Evolutionary conservation across 2,113 vertebrate species (phyloP).

Genomic region (Coreoperca whiteheadi): DNA sequence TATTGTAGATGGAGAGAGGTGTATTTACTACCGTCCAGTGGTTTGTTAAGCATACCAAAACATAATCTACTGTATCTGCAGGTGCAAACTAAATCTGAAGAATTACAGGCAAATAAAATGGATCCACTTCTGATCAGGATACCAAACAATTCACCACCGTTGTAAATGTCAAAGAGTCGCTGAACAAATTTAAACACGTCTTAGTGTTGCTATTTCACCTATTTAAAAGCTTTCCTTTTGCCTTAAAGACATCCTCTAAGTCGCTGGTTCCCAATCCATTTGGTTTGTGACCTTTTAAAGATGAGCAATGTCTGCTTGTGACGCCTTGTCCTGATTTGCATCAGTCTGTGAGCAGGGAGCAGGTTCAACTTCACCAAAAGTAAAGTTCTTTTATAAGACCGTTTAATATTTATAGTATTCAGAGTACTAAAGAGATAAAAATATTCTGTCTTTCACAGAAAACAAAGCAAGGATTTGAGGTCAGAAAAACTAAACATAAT

Average conservation of each 20-base stretch:
- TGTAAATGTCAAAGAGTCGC: not conserved
- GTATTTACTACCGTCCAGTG: not conserved
- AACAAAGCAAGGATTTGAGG: not conserved
- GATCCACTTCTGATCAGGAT: not conserved
- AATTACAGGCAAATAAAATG: not conserved
- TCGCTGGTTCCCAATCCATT: not conserved
- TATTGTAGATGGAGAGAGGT: too few species aligned
- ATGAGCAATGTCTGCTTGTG: too few species aligned
- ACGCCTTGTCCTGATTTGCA: not conserved
- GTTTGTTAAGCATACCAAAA: not conserved
- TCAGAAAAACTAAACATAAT: not conserved
- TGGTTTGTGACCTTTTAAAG: not conserved
- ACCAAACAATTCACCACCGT: not conserved
- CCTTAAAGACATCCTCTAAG: not conserved
- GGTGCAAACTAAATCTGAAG: not conserved
- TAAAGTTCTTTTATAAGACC: not conserved
- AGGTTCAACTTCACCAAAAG: too few species aligned
- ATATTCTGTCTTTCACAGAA: not conserved
- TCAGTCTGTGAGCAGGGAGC: too few species aligned
- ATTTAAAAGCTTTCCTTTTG: not conserved
- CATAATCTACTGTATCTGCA: not conserved
- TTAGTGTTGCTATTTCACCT: not conserved
- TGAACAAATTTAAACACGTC: not conserved
- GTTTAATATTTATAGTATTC: too few species aligned
- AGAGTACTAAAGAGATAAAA: not conserved